Conservation (phyloP, 2,113 vertebrate species). For the Delphinus delphis region DNA sequence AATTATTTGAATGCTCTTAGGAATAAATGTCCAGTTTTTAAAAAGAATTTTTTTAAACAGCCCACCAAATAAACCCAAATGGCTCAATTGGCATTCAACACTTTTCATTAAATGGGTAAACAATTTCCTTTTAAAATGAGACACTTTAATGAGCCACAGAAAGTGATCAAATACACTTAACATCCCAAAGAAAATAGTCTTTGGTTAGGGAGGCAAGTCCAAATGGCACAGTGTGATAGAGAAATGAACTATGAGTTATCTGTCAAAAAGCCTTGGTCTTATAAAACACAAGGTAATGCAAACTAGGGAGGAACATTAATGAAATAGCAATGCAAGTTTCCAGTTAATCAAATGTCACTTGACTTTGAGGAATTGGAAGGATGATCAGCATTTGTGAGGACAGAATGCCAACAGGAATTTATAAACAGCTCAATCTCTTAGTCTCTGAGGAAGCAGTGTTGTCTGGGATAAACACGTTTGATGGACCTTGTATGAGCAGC, state of each 20-base stretch:
- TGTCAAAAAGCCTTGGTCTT: not conserved
- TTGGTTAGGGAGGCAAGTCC: not conserved
- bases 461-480: not conserved
- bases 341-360: conserved; percentile 52
- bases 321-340: conserved; percentile 10
- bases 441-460: conserved; percentile 9
- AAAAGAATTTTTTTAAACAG: not conserved
- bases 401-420: conserved; percentile 33
- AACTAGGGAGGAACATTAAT: conserved; percentile 19
- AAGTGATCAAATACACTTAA: not conserved
- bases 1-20: not conserved
- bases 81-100: not conserved
- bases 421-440: not conserved
- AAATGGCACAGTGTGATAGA: fast-evolving
- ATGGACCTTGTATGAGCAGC: fast-evolving
- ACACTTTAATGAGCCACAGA: not conserved
- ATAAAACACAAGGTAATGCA: conserved; percentile 26
- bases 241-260: conserved; percentile 47
- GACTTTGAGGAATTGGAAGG: not conserved
- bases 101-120: not conserved
- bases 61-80: not conserved
- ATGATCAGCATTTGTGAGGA: not conserved
- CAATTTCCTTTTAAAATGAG: conserved; percentile 25
- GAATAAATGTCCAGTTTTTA: not conserved
- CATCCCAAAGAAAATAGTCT: not conserved